Evolutionary conservation across 2,797 vertebrate species (phyloP).

Genomic region (Syngnathus rostellatus): DNA sequence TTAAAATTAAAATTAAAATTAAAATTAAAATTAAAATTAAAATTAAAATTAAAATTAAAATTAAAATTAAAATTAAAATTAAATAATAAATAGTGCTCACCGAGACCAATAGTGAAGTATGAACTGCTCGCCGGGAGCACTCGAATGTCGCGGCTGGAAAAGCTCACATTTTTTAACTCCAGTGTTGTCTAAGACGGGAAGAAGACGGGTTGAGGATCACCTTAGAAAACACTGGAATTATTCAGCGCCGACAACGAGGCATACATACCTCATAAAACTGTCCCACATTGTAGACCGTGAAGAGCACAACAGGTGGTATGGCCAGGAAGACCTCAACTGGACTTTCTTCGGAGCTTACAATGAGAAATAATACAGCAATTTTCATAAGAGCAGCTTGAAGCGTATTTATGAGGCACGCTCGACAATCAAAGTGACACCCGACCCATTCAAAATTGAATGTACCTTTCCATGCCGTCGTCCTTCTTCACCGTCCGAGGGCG

Average conservation of each 20-base stretch:
- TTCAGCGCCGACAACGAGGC: slow-evolving; percentile 1
- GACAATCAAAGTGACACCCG: too few relatives aligned
- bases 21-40: too few relatives aligned
- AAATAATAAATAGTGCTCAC: slow-evolving; percentile 61
- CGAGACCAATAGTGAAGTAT: slow-evolving; percentile 79
- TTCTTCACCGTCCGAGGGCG: slow-evolving; percentile 34
- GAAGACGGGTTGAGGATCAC: not conserved
- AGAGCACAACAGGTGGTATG: slow-evolving; percentile 74
- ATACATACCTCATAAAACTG: slow-evolving; percentile 84
- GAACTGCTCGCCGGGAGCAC: slow-evolving; percentile 81
- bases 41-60: too few relatives aligned
- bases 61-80: too few relatives aligned
- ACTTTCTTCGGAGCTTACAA: slow-evolving; percentile 46
- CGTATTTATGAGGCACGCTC: too few relatives aligned
- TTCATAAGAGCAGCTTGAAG: too few relatives aligned
- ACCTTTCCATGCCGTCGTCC: slow-evolving; percentile 60
- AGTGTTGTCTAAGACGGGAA: slow-evolving; percentile 67
- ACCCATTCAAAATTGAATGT: slow-evolving; percentile 3
- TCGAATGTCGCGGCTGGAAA: slow-evolving; percentile 74
- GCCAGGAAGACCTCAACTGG: slow-evolving; percentile 76
- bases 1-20: too few relatives aligned
- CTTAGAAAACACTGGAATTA: not conserved
- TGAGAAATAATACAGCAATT: slow-evolving; percentile 8
- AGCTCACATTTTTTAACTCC: slow-evolving; percentile 80
- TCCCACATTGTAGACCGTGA: slow-evolving; percentile 79